Evolutionary conservation across 2,113 vertebrate species (phyloP).

Genomic region (Oryzias javanicus): DNA sequence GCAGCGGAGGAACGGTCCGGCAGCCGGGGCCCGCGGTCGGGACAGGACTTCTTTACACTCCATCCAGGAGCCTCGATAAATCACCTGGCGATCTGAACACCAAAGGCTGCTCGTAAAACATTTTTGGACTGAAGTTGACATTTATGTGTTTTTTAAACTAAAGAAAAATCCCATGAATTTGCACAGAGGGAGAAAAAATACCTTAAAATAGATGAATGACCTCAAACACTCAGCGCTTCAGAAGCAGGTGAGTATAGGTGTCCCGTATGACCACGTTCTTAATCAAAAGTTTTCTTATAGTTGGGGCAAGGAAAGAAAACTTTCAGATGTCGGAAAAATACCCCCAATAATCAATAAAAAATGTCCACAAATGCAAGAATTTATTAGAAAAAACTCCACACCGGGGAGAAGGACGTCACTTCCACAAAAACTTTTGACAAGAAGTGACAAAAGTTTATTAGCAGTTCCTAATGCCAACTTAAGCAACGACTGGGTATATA

Average conservation of each 20-base stretch:
- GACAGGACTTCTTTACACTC: not conserved
- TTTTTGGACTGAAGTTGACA: conserved; percentile 16
- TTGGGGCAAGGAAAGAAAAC: not conserved
- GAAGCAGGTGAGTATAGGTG: conserved; percentile 18
- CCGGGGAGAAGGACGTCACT: too few relatives aligned
- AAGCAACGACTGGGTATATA: too few relatives aligned
- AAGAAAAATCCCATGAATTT: conserved; percentile 6
- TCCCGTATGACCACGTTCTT: not conserved
- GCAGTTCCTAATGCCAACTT: too few relatives aligned
- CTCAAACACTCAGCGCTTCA: not conserved
- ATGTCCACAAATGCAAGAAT: too few relatives aligned
- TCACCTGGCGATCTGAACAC: not conserved
- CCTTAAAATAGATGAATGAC: conserved; percentile 1
- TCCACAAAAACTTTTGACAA: too few relatives aligned
- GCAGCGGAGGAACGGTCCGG: conserved; percentile 23
- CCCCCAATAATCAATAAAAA: too few relatives aligned
- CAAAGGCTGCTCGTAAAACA: conserved; percentile 2
- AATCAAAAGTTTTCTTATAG: not conserved
- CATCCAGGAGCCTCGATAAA: not conserved
- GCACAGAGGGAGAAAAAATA: not conserved
- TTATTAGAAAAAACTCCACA: too few relatives aligned
- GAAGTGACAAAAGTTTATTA: too few relatives aligned
- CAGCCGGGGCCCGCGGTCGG: not conserved
- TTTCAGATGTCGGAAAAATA: too few relatives aligned
- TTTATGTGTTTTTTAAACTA: conserved; percentile 11